Base-by-base conservation (phyloP, 2,797 vertebrate species). In the Poecilia gillii region DNA sequence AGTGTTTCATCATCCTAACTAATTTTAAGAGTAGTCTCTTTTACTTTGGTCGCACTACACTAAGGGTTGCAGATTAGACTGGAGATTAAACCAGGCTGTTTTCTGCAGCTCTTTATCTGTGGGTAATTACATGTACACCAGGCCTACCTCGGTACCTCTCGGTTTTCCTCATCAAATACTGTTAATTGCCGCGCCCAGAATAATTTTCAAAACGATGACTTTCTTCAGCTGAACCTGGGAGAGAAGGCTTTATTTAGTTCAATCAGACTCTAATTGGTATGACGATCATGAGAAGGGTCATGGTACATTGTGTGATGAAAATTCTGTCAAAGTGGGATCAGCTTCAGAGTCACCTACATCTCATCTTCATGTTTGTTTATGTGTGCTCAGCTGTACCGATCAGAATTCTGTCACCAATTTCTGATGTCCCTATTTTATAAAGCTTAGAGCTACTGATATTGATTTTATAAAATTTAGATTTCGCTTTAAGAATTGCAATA, bases 211-310 rank as follows among this genome's bases (percentile, higher is more conserved):
- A 70, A 83, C 9, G 6, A 41, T 85, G 72, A 75, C 86, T 90
- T 90, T 90, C 39, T 57, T 39, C 86, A 79, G 84, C 85, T 77
- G 62, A 72, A 90, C 86, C 86, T 84, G 75, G 41, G 76, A 84
- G 85, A 88, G 53, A 84, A 79, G 0, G 41, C 84, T 91, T 88
- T 89, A 91, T 94, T 91, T 90, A 87, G 88, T 91, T 88, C 85
- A 83, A 71, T 72, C 64, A 31, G 71, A 78, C 57, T 78, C 77
- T 87, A 90, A 90, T 86, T 78, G 59, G 70, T 89, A 66, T 90
- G 83, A 80, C 74, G 79, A 75, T 90, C 81, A 72, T 84, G 85
- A 87, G 78, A 84, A 83, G 74, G 84, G 83, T 81, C 77, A 51
- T 81, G 82, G 81, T 90, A 78, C 80, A 87, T 71, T 62, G 51